A percentile compares a stretch with the other conserved stretches of the same genome.
phyloP scores from a whole-genome alignment of 1,140 invertebrate genomes.

The Stenopsyche tienmushanensis region DNA sequence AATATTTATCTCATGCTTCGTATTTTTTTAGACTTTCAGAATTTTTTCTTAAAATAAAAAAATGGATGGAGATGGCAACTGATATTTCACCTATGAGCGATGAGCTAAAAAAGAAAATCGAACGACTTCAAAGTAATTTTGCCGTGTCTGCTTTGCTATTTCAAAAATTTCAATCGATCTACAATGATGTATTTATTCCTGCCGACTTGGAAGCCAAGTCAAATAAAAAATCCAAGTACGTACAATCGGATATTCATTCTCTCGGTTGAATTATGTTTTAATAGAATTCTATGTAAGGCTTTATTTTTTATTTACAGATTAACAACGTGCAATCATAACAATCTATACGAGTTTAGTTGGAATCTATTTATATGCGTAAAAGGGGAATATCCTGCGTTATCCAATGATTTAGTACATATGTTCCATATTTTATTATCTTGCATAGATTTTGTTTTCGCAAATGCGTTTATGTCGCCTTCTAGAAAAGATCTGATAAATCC shows the following conservation, averaged over 20 bases:
- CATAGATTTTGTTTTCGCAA: constrained; percentile 87
- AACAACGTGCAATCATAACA: constrained; percentile 71
- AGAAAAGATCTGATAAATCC: constrained; percentile 85
- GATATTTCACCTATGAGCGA: constrained; percentile 79
- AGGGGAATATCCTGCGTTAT: constrained; percentile 76
- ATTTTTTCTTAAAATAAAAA: constrained; percentile 94
- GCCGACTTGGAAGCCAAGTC: constrained; percentile 59
- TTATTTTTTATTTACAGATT: constrained; percentile 52
- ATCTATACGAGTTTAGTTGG: constrained; percentile 93
- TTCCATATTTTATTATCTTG: constrained; percentile 89
- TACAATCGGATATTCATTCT: constrained; percentile 42
- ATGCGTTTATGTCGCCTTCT: constrained; percentile 76
- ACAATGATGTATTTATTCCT: constrained; percentile 74
- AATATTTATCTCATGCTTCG: constrained; percentile 7
- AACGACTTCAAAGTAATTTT: constrained; percentile 88
- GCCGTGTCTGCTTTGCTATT: constrained; percentile 93
- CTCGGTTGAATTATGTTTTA: background rate
- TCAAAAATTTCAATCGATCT: constrained; percentile 90
- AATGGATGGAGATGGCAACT: constrained; percentile 96
- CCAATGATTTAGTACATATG: constrained; percentile 92
- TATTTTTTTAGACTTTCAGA: constrained; percentile 75
- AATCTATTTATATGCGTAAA: constrained; percentile 92
- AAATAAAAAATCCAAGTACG: constrained; percentile 69
- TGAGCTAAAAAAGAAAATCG: constrained; percentile 83
- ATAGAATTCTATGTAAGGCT: background rate